Percentiles rank a stretch among this genome's conserved stretches.
phyloP scores from a whole-genome alignment of 2,113 vertebrate species.

The Pachyramphus minor region DNA sequence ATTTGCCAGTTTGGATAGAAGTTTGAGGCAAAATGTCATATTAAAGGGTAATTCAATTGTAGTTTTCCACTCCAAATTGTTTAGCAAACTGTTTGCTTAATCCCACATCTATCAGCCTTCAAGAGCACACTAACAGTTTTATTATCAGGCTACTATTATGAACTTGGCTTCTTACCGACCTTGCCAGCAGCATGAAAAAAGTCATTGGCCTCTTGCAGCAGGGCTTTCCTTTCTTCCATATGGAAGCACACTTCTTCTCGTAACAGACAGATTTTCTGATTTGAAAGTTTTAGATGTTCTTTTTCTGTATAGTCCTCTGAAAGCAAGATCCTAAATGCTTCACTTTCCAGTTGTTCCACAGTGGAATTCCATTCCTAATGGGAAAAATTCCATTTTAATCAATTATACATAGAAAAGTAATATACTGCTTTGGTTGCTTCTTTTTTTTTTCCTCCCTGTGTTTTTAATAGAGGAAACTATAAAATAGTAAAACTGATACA shows the following conservation, averaged over 20 bases:
- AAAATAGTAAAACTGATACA: neutral
- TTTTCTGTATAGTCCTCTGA: slow-evolving; percentile 65
- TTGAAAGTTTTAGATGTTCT: slow-evolving; percentile 70
- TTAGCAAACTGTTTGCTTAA: neutral
- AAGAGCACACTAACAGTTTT: neutral
- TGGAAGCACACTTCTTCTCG: slow-evolving; percentile 70
- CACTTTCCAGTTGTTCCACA: slow-evolving; percentile 68
- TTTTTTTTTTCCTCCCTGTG: neutral
- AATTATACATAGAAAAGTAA: neutral
- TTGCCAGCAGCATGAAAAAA: slow-evolving; percentile 79
- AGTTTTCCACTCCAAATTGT: neutral
- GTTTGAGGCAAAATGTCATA: neutral
- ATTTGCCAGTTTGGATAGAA: neutral
- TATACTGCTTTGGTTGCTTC: neutral
- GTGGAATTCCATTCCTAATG: slow-evolving; percentile 75
- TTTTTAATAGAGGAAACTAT: neutral
- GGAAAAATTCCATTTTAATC: neutral
- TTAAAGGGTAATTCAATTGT: neutral
- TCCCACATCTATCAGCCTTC: neutral
- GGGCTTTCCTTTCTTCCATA: slow-evolving; percentile 66
- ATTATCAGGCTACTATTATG: neutral
- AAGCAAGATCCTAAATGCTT: slow-evolving; percentile 68
- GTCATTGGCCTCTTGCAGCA: slow-evolving; percentile 75
- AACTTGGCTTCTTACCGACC: slow-evolving; percentile 69
- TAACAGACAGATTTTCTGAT: slow-evolving; percentile 69